Base-by-base conservation (phyloP, 2,113 vertebrate genomes). In the Bagarius yarrelli region DNA sequence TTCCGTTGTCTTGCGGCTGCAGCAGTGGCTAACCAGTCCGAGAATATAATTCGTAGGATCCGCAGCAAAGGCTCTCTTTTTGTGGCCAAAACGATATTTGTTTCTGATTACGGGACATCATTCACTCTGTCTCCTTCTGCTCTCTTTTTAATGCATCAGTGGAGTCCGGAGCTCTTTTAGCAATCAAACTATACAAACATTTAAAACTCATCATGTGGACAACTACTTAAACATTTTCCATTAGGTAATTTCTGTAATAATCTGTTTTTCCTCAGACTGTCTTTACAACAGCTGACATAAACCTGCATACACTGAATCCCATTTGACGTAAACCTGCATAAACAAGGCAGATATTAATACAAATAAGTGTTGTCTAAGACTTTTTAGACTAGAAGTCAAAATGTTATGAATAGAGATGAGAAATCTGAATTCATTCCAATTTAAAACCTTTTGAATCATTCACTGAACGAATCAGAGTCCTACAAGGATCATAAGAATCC, bases 61-160 rank as follows among this genome's bases (percentile, higher is more conserved):
- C 84, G 85, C 81, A 34, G 36, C 83, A 85, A 76, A 86, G 74
- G 67, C 72, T 69, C 60, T 85, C 81, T 92, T 91, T 61, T 90
- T 93, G 93, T 91, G 90, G 90, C 74, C 69, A 82, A 64, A 79
- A 18, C 15, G 23, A 79, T 85, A 85, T 91, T 91, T 88, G 88
- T 87, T 90, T 90, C 84, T 88, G 76, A 91, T 91, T 91, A 90
- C 81, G 77, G 88, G 82, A 89, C 86, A 88, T 90, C 73, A 87
- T 90, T 92, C 89, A 88, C 79, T 61, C 57, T 78, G 76, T 53
- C 67, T 79, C 82, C 78, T 76, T 84, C 72, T 80, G 71, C 84
- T 70, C 84, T 85, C 80, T 85, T 81, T 47, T 74, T 73, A 64
- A 59, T 52, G 50, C 59, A 52, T 34, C 27, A 52, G 56, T 72